Base-by-base conservation (phyloP, 2,888 invertebrate species). In the Stenoptilia bipunctidactyla region DNA sequence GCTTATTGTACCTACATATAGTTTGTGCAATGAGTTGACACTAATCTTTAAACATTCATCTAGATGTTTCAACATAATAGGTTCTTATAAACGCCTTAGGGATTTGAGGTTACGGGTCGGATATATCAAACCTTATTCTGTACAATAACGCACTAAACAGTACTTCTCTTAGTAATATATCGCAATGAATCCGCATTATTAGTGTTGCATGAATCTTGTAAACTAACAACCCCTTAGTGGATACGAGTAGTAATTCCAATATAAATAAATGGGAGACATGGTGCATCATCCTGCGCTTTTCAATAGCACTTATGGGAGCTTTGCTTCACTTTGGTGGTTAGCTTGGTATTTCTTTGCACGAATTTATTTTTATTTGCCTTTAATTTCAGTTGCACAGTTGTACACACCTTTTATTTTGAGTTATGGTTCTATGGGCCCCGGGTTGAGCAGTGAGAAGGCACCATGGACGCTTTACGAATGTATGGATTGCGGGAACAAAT, bases 401-500 rank as follows among this genome's bases (percentile, higher is more conserved):
- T 83, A 80, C 80, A 75, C 80, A 63, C 83, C 83, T 76, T 83
- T 79, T 76, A 79, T 83, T 68, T 75, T 83, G 75, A 79, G 80
- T 75, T 83, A 83, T 63, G 80, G 82, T 56, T 62, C 73, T 45
- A 20, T 20, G 20, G 20, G 20, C 20, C 61, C 72, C 44, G 76
- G 76, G 50, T 66, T 76, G 68, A 66, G 75, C 66, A 61, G 74
- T 68, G 67, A 69, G 56, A 80, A 80, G 59, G 64, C 63, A 46
- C 71, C 75, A 45, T 83, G 83, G 83, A 80, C 83, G 40, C 66
- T 83, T 51, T 86, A 87, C 63, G 87, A 85, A 47, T 91, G 91
- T 77, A 87, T 86, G 57, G 86, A 85, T 57, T 94, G 94, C 71
- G 91, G 92, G 51, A 94, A 93, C 82, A 87, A 90, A 55, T 94